Base-by-base conservation (phyloP, 2,113 vertebrate genomes). In the Spermophilus dauricus region DNA sequence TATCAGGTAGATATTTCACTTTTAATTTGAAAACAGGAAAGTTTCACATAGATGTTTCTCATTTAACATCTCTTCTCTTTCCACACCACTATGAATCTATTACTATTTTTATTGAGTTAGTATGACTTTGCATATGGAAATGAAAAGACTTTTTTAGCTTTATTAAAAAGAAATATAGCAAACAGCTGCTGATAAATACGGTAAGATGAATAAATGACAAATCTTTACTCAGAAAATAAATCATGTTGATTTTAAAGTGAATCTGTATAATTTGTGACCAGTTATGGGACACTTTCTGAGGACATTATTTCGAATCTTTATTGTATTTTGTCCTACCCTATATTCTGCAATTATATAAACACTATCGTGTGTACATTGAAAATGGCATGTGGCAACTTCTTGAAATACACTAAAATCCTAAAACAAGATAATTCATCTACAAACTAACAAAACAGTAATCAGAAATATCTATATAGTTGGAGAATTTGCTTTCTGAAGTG, bases 361-460 rank as follows among this genome's bases (percentile, higher is more conserved):
- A 70, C 0, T 88, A 11, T 56, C 65, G n/a, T 1, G 76, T 13
- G 1, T 86, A 32, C 1, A 34, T 17, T 72, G 30, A 80, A 30
- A 4, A 45, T 84, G n/a, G 16, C 8, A 73, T 3, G 56, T 80
- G 48, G 58, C 58, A 80, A 88, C 65, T 91, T 20, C 2, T 61
- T 70, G 58, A 67, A 92, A 94, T 80, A 84, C 83, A 48, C 69
- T 65, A 93, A 82, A 96, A 30, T 48, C 26, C 58, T 75, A 34
- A 93, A 91, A 69, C 11, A 13, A 94, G 22, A 39, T 45, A 37
- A 75, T 89, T 90, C 7, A 89, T 48, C 16, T 83, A 39, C 1
- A 80, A 37, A 69, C 80, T 32, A 37, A 77, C 16, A 78, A 78
- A 73, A 5, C 1, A 4, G 4, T 84, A 75, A 30, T 88, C 61